A percentile compares a stretch with the other conserved stretches of the same genome.
These are phyloP conservation scores for Drosophila melanica DNA, from an alignment of 1,140 invertebrate genomes.

Conservation along the genomic window DNA sequence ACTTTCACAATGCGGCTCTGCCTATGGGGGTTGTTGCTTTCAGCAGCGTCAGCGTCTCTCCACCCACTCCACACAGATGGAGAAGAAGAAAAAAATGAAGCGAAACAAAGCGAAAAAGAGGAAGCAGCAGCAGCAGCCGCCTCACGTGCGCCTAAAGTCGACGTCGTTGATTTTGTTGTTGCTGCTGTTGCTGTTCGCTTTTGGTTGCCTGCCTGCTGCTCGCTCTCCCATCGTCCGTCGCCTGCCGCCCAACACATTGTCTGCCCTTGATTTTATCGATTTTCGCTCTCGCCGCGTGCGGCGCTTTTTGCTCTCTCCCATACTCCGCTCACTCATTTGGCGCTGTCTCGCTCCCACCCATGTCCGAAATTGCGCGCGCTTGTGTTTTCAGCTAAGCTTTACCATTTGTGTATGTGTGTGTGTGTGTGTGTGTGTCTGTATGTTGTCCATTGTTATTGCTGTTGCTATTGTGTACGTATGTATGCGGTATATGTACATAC, in stretches of 20 bases:
- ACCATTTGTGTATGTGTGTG: slow-evolving; percentile 30
- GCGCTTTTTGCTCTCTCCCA: slow-evolving; percentile 44
- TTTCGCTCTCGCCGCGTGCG: slow-evolving; percentile 58
- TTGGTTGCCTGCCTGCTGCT: slow-evolving; percentile 8
- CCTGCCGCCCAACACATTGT: slow-evolving; percentile 64
- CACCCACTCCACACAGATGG: slow-evolving; percentile 10
- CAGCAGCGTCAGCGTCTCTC: slow-evolving; percentile 25
- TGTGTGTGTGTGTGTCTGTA: slow-evolving; percentile 17
- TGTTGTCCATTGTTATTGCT: slow-evolving; percentile 23
- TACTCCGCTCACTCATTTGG: slow-evolving; percentile 9
- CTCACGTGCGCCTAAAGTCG: slow-evolving; percentile 66
- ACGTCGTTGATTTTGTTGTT: neutral
- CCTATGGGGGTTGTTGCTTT: slow-evolving; percentile 59
- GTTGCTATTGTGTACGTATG: slow-evolving; percentile 17
- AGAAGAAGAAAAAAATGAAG: slow-evolving; percentile 8
- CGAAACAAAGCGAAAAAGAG: slow-evolving; percentile 23
- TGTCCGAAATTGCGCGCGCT: slow-evolving; percentile 42
- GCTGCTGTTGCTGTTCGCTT: slow-evolving; percentile 10
- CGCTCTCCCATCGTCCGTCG: neutral
- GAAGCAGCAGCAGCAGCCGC: slow-evolving; percentile 36
- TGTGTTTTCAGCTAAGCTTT: slow-evolving; percentile 60
- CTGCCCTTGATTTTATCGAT: slow-evolving; percentile 82
- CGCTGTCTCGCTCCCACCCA: slow-evolving; percentile 15
- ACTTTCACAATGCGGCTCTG: slow-evolving; percentile 75
- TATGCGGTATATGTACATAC: slow-evolving; percentile 27